phyloP scores from a whole-genome alignment of 2,888 invertebrate species.

The Amphipoea oculea region DNA sequence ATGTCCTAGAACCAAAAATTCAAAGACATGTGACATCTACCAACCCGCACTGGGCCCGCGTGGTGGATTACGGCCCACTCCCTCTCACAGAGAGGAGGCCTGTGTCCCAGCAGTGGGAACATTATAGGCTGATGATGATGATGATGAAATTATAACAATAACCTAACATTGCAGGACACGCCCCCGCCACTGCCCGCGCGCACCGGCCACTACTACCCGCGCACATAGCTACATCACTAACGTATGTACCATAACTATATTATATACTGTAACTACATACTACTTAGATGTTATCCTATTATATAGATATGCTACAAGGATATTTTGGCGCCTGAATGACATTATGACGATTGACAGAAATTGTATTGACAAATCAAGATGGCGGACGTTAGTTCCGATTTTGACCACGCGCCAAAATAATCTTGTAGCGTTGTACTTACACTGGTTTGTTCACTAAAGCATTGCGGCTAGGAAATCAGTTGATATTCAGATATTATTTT shows the following conservation, averaged over 20 bases:
- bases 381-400: neutral
- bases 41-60: too few species aligned
- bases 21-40: too few species aligned
- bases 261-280: constrained; percentile 47
- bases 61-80: too few species aligned
- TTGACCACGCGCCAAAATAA: neutral
- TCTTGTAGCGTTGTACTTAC: constrained; percentile 1
- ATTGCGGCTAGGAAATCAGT: constrained; percentile 25
- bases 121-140: too few species aligned
- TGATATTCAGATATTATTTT: neutral
- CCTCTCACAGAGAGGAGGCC: too few species aligned
- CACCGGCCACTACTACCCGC: constrained; percentile 86
- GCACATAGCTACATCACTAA: constrained; percentile 81
- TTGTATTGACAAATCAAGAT: neutral
- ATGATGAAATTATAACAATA: neutral
- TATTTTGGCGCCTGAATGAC: neutral
- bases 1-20: too few species aligned
- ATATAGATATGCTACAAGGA: constrained; percentile 14
- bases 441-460: constrained; percentile 32
- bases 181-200: constrained; percentile 88
- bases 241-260: constrained; percentile 58
- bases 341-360: neutral
- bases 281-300: constrained; percentile 48
- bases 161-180: constrained; percentile 80
- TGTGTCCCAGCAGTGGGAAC: too few species aligned